phyloP scores from a whole-genome alignment of 2,113 vertebrate genomes.

The Polypterus bichir region DNA sequence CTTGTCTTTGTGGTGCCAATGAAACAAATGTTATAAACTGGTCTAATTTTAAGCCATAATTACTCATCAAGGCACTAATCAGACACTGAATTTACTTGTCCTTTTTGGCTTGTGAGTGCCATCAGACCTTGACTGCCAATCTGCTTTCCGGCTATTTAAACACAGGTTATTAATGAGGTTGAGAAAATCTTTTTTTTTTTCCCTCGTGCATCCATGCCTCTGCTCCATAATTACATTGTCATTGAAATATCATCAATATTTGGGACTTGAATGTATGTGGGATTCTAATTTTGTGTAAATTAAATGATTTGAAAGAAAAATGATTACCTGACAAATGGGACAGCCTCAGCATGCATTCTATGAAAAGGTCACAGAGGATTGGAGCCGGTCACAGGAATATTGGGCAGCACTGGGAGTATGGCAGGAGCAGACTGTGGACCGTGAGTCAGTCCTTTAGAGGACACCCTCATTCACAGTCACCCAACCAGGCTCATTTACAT shows the following conservation, averaged over 20 bases:
- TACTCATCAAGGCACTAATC: background rate
- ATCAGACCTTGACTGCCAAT: background rate
- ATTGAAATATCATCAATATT: background rate
- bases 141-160: background rate
- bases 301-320: no score
- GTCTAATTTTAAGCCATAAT: background rate
- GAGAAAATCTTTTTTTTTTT: background rate
- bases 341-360: no score
- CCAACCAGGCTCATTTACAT: no score
- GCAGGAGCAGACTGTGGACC: no score
- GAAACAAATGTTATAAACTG: background rate
- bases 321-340: no score
- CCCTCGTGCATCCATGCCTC: background rate
- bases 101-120: background rate
- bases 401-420: no score
- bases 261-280: conserved; percentile 23
- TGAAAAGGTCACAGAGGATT: no score
- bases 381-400: no score
- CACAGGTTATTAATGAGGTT: background rate
- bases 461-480: no score
- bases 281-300: no score
- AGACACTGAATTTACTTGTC: background rate
- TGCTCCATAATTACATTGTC: background rate
- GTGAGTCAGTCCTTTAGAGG: no score
- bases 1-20: background rate